phyloP scores from a whole-genome alignment of 2,113 vertebrate genomes.

The Cottus gobio region DNA sequence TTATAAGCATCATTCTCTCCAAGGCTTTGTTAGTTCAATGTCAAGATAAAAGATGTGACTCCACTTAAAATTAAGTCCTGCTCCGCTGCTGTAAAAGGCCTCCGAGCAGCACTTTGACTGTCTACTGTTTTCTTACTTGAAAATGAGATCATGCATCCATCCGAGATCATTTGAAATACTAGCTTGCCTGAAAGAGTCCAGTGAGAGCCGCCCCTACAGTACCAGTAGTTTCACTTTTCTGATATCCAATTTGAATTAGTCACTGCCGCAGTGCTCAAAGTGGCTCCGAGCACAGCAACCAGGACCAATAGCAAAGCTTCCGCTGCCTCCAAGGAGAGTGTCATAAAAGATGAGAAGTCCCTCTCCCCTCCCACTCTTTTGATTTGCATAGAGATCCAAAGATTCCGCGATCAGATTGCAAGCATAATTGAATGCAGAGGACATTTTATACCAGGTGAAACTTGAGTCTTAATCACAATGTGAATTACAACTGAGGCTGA shows the following conservation, averaged over 20 bases:
- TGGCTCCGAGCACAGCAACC: neutral
- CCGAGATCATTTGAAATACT: neutral
- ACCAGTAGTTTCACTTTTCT: neutral
- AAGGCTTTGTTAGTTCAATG: neutral
- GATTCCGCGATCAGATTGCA: slow-evolving; percentile 5
- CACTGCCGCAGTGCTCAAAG: neutral
- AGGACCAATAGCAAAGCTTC: slow-evolving; percentile 1
- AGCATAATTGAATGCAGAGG: neutral
- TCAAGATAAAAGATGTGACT: neutral
- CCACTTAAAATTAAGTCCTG: neutral
- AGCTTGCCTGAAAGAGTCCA: neutral
- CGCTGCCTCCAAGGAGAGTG: neutral
- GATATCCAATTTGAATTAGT: neutral
- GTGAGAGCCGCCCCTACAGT: neutral
- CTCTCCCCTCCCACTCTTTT: neutral
- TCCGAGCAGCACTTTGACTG: neutral
- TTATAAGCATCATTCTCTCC: neutral
- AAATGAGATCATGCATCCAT: neutral
- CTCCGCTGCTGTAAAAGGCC: neutral
- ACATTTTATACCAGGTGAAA: neutral
- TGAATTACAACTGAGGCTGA: neutral
- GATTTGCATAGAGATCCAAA: neutral
- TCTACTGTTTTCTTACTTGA: neutral
- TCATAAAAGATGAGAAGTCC: neutral
- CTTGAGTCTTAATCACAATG: neutral